Evolutionary conservation across 2,113 vertebrate species (phyloP), one percentile per base, ranked within the genome.

Genomic region (Sylvilagus bachmani): DNA sequence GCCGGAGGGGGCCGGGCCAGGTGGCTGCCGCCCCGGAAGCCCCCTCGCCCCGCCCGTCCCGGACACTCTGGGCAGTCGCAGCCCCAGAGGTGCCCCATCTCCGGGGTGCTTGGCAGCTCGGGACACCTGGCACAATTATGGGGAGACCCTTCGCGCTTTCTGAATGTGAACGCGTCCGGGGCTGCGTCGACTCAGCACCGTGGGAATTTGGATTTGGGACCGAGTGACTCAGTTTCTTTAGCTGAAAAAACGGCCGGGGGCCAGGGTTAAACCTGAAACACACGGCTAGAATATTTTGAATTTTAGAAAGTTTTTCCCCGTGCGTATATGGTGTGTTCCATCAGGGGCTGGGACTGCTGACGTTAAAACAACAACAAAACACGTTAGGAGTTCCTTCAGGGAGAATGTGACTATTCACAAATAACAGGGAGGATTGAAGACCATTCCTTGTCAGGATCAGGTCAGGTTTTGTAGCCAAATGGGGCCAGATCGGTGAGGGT

Each of bases 21-120:
- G 97, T 96, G 95, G 96, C 90, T 79, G 84, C 95, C 95, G 89
- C 97, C 96, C 97, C 96, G 95, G 95, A 96, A 96, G 92, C 93
- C 97, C 95, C 95, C 95, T 94, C 1, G 78, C 96, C 94, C 90
- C 90, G 67, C 94, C 91, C 55, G 67, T 80, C 49, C 1, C 11
- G 81, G 71, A 90, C 83, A 24, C 36, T 90, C 31, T 51, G 2
- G 64, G 67, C 53, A 0, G 8, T 36, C 16, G 24, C 11, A 29
- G 53, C 44, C 73, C 86, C 79, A 10, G 3, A 87, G 83, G 21
- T 13, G 17, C n/a, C 79, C 58, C 58, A 84, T 73, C 75, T 66
- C 38, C 14, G 0, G 62, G 83, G 33, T 71, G 7, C 82, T 79
- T 79, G 75, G 80, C 80, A 86, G 6, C 61, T 71, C 22, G 13